Conservation (phyloP, 2,888 invertebrate species). For the Idaea aversata region DNA sequence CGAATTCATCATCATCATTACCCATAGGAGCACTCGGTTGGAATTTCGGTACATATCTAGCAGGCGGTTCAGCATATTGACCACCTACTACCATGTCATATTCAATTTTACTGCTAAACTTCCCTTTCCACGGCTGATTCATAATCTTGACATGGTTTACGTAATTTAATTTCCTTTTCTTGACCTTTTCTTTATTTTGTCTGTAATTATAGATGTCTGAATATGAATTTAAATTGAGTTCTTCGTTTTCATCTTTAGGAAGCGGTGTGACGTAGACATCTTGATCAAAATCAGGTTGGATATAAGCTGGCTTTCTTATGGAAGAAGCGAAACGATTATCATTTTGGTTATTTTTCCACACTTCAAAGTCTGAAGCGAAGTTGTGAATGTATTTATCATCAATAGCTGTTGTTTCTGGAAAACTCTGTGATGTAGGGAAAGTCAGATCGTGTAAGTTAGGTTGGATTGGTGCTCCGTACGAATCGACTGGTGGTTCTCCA, state of each 20-base stretch:
- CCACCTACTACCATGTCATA: slow-evolving; percentile 61
- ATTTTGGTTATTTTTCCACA: slow-evolving; percentile 37
- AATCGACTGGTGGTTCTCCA: slow-evolving; percentile 55
- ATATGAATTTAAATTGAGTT: slow-evolving; percentile 35
- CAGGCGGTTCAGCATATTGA: slow-evolving; percentile 70
- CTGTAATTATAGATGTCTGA: slow-evolving; percentile 37
- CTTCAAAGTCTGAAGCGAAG: slow-evolving; percentile 33
- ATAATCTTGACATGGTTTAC: slow-evolving; percentile 32
- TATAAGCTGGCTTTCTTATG: slow-evolving; percentile 36
- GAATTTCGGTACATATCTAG: slow-evolving; percentile 48
- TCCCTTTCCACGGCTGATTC: slow-evolving; percentile 43
- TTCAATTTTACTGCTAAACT: slow-evolving; percentile 25
- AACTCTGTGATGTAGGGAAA: slow-evolving; percentile 34
- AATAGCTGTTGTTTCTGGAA: slow-evolving; percentile 23
- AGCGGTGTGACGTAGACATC: slow-evolving; percentile 31
- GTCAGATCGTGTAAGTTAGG: slow-evolving; percentile 30
- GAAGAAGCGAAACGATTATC: slow-evolving; percentile 37
- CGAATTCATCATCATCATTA: slow-evolving; percentile 41
- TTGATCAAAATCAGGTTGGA: slow-evolving; percentile 28
- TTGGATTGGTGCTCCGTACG: slow-evolving; percentile 53
- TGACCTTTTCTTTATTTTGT: slow-evolving; percentile 7
- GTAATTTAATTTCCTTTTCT: slow-evolving; percentile 32
- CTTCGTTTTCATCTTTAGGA: slow-evolving; percentile 31
- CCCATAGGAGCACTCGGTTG: slow-evolving; percentile 40
- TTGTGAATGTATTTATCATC: slow-evolving; percentile 26